These are phyloP conservation scores for Melanotaenia trifasciata DNA, from an alignment of 2,797 vertebrate genomes.

Conservation along the genomic window DNA sequence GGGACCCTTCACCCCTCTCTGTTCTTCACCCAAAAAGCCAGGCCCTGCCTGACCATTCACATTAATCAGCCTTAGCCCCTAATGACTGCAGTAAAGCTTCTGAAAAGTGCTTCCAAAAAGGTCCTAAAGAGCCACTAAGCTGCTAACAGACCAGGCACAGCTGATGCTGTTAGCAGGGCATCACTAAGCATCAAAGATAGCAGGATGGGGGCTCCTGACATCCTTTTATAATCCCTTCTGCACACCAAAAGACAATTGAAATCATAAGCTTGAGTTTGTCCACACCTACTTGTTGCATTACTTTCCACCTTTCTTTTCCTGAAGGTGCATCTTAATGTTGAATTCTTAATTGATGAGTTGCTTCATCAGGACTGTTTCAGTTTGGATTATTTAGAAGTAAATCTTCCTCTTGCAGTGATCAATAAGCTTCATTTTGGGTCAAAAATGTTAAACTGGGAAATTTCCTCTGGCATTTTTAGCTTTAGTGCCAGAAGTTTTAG, in stretches of 20 bases:
- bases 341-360: slow-evolving; percentile 4
- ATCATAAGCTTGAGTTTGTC: background rate
- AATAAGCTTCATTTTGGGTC: background rate
- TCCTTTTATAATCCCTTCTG: slow-evolving; percentile 25
- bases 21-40: slow-evolving; percentile 81
- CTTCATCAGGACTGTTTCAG: background rate
- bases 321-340: background rate
- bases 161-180: slow-evolving; percentile 49
- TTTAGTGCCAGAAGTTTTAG: background rate
- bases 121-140: slow-evolving; percentile 82
- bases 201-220: slow-evolving; percentile 25
- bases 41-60: slow-evolving; percentile 91
- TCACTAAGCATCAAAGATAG: slow-evolving; percentile 39
- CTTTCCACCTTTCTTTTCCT: background rate
- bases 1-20: slow-evolving; percentile 87
- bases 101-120: slow-evolving; percentile 80
- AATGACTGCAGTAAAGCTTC: slow-evolving; percentile 92
- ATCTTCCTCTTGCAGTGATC: background rate
- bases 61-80: slow-evolving; percentile 93
- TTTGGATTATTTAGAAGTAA: background rate
- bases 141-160: slow-evolving; percentile 62
- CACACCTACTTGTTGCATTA: background rate
- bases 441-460: background rate
- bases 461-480: background rate
- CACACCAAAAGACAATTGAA: background rate